Base-by-base conservation (phyloP, 2,797 vertebrate species). In the Cryptoblepharus egeriae region DNA sequence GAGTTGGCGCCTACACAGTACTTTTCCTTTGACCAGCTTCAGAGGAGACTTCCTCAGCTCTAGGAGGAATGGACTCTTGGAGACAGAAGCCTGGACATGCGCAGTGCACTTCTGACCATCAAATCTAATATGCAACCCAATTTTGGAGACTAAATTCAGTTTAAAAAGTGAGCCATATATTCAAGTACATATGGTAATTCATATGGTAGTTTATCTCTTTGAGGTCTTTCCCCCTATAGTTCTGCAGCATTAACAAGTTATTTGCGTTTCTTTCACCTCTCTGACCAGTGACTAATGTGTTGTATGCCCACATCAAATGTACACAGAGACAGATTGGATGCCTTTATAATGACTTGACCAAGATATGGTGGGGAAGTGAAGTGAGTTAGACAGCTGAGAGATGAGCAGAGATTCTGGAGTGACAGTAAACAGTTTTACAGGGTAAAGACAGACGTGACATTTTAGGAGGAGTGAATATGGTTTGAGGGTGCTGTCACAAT, bases 141-240 rank as follows among this genome's bases (percentile, higher is more conserved):
- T n/a, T n/a, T n/a, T n/a, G n/a, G n/a, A n/a, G n/a, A n/a, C n/a
- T n/a, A n/a, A n/a, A n/a, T n/a, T n/a, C n/a, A n/a, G n/a, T n/a
- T n/a, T n/a, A n/a, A n/a, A n/a, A n/a, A n/a, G n/a, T n/a, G n/a
- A n/a, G n/a, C n/a, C n/a, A n/a, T n/a, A n/a, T n/a, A n/a, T n/a
- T n/a, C n/a, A n/a, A n/a, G n/a, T n/a, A n/a, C n/a, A n/a, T n/a
- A n/a, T n/a, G n/a, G n/a, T n/a, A n/a, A n/a, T n/a, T n/a, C n/a
- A n/a, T n/a, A n/a, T n/a, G n/a, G n/a, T n/a, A n/a, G n/a, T 84
- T 67, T 37, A 85, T 80, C 10, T 24, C 77, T 85, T 18, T 24
- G 70, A 1, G 73, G 72, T 78, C 37, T 63, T 81, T 75, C 80
- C 11, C 22, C 37, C 10, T 70, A 37, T 65, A 42, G 10, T 55